Conservation (phyloP, 2,113 vertebrate species). For the Sapayoa aenigma region DNA sequence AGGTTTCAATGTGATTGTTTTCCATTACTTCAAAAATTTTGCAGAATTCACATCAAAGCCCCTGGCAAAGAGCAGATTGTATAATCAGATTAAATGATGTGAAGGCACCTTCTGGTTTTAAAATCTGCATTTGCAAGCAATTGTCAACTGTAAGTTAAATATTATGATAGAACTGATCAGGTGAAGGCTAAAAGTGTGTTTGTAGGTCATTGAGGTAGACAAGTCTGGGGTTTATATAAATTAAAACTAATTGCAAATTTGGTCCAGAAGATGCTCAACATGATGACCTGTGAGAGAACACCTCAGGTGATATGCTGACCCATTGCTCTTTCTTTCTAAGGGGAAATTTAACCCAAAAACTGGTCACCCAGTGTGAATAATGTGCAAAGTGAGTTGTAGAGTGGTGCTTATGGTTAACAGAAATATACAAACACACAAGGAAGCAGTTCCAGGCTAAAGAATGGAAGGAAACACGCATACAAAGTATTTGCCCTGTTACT, state of each 20-base stretch:
- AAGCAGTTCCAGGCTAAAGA: neutral
- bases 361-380: neutral
- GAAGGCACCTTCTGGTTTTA: neutral
- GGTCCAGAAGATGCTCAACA: neutral
- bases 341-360: neutral
- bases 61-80: neutral
- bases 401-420: neutral
- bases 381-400: neutral
- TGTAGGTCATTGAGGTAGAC: neutral
- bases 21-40: neutral
- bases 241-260: neutral
- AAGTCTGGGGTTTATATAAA: neutral
- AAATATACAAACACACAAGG: neutral
- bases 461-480: neutral
- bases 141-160: neutral
- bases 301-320: neutral
- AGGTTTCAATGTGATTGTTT: neutral
- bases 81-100: neutral
- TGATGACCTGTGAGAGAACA: neutral
- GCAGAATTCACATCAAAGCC: neutral
- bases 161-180: neutral
- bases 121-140: neutral
- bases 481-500: neutral
- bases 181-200: neutral
- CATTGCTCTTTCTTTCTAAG: neutral